Evolutionary conservation across 2,113 vertebrate genomes (phyloP).

Genomic region (Perca fluviatilis): DNA sequence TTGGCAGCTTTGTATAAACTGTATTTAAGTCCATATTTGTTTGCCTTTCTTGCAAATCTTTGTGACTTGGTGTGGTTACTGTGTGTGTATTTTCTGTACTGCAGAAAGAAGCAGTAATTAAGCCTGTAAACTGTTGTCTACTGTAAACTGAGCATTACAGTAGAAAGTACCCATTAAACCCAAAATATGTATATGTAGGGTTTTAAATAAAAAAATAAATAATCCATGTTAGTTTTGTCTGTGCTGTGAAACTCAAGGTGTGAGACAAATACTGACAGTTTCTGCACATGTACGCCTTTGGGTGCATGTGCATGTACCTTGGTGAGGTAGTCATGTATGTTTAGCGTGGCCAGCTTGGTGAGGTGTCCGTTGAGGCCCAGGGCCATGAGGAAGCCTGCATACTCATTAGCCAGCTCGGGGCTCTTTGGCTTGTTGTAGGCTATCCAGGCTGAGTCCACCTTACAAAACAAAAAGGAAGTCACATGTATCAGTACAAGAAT

Average conservation of each 20-base stretch:
- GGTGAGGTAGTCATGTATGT: constrained; percentile 97
- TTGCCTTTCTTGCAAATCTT: constrained; percentile 14
- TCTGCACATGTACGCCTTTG: neutral
- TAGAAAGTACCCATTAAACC: constrained; percentile 1
- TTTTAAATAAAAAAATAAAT: neutral
- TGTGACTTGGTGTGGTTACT: neutral
- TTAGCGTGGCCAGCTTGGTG: constrained; percentile 95
- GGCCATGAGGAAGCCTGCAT: constrained; percentile 98
- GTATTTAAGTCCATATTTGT: constrained; percentile 33
- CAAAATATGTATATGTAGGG: neutral
- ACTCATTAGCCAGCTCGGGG: constrained; percentile 94
- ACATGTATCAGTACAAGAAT: neutral
- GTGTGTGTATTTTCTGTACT: neutral
- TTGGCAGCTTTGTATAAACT: constrained; percentile 36
- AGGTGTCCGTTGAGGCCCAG: constrained; percentile 96
- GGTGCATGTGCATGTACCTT: constrained; percentile 86
- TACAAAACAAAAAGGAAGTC: neutral
- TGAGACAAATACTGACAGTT: neutral
- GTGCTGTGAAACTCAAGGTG: neutral
- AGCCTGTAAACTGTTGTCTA: neutral
- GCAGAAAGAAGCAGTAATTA: constrained; percentile 17
- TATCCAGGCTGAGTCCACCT: constrained; percentile 97
- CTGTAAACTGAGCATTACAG: constrained; percentile 19
- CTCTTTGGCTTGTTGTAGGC: constrained; percentile 98
- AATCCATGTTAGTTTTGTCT: neutral